Percentiles rank a stretch among this genome's conserved stretches.
These are phyloP conservation scores for Pelvicachromis taeniatus DNA, from an alignment of 2,113 vertebrate genomes.

Conservation along the genomic window DNA sequence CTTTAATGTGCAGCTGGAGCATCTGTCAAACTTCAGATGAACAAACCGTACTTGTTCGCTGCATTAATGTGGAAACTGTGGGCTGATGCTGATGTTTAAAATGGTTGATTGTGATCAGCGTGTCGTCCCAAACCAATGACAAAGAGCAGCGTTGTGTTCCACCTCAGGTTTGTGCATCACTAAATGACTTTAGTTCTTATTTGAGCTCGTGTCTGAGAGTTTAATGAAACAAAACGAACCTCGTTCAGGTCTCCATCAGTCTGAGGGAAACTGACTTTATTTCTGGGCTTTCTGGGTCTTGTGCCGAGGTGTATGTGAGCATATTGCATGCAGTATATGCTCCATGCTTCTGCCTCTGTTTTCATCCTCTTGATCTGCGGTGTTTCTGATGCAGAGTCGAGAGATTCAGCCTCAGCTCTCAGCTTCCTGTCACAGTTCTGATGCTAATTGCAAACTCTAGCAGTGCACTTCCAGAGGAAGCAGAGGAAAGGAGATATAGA, in stretches of 20 bases:
- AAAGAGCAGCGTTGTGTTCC: not conserved
- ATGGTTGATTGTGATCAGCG: not conserved
- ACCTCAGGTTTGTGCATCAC: not conserved
- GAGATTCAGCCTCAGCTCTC: not conserved
- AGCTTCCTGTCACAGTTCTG: constrained; percentile 25
- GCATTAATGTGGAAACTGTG: not conserved
- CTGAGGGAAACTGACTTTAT: not conserved
- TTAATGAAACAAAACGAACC: not conserved
- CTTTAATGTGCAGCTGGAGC: no score
- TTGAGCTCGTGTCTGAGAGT: no score
- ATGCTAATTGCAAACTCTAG: constrained; percentile 37
- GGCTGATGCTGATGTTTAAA: not conserved
- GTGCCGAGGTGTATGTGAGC: not conserved
- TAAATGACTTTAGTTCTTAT: no score
- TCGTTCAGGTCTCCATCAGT: not conserved
- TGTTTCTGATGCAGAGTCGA: not conserved
- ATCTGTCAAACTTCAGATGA: not conserved
- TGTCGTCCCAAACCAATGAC: not conserved
- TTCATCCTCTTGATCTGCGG: not conserved
- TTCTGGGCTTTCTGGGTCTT: not conserved
- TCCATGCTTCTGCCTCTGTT: not conserved
- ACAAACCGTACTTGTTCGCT: not conserved
- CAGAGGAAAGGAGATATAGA: not conserved
- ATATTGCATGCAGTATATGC: not conserved
- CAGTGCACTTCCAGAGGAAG: not conserved